phyloP scores from a whole-genome alignment of 1,140 invertebrate species.

The Atopsyche davidsoni region DNA sequence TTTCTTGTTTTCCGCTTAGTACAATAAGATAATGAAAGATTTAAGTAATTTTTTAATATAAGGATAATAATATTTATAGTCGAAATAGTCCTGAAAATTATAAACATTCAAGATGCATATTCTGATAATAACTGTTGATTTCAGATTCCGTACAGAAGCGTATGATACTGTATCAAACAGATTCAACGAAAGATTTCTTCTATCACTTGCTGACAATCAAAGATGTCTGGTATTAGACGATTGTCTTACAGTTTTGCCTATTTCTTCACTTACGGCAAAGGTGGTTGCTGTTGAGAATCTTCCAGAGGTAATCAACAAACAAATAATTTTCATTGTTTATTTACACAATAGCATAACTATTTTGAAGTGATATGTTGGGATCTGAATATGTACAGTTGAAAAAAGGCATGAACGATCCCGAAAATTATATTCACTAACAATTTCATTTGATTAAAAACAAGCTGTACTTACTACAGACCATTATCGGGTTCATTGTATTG shows the following conservation, averaged over 20 bases:
- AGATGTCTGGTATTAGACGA: slow-evolving; percentile 93
- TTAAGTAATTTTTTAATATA: too few species aligned
- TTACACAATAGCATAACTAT: slow-evolving; percentile 5
- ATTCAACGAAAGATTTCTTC: slow-evolving; percentile 95
- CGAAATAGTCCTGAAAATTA: too few species aligned
- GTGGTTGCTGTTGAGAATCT: slow-evolving; percentile 61
- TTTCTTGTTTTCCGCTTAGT: too few species aligned
- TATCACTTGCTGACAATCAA: slow-evolving; percentile 84
- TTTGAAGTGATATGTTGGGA: too few species aligned
- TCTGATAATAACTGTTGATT: too few species aligned
- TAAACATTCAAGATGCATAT: too few species aligned
- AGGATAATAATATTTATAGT: too few species aligned
- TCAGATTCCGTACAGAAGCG: slow-evolving; percentile 79
- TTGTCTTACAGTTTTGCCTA: slow-evolving; percentile 83
- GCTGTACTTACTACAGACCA: too few species aligned
- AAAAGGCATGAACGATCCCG: not conserved
- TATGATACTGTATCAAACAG: slow-evolving; percentile 87
- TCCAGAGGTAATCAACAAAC: slow-evolving; percentile 41
- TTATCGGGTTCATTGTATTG: too few species aligned
- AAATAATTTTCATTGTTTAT: slow-evolving; percentile 5
- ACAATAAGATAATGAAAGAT: too few species aligned
- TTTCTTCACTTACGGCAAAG: slow-evolving; percentile 82
- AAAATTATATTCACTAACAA: not conserved
- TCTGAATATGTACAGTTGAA: too few species aligned
- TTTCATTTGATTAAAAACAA: too few species aligned